Evolutionary conservation across 2,888 invertebrate genomes (phyloP), one percentile per base, ranked within the genome.

Genomic region (Ormyrus thymus): DNA sequence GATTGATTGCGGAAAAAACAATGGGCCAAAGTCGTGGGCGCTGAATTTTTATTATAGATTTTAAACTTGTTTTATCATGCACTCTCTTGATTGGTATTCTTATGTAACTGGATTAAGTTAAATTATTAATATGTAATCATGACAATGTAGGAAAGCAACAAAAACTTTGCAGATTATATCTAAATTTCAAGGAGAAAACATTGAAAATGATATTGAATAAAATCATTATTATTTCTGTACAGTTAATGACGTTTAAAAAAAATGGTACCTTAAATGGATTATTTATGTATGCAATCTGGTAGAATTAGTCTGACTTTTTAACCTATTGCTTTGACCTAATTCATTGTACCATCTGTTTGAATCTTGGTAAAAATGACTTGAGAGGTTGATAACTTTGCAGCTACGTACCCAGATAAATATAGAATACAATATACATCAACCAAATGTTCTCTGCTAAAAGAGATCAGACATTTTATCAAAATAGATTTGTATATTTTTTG

Each of bases 401-500:
- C 45, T 61, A 64, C 48, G 48, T 56, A 64, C 15, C 6, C 7
- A 29, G 53, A 48, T 64, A 64, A 73, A 64, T 73, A 73, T 64
- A 73, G 64, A 73, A 46, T n/a, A 29, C 55, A 73, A 73, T 64
- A 55, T 72, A 73, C 56, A 73, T 64, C 43, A 29, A 46, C 6
- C 10, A 51, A 64, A 64, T 64, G 64, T n/a, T 51, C 7, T 66
- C 45, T 15, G 10, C 13, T 8, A 15, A 66, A 66, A 58, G 65
- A 66, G 59, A 75, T 58, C 65, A 75, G 59, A 58, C 59, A 13
- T 13, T 59, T 10, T 66, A 59, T 66, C 7, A 59, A 75, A 75
- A 66, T 66, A 75, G 66, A 75, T 53, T 51, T 29, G 48, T 56
- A 73, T 64, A 65, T 56, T 73, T 65, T 65, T 74, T n/a, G 50